A percentile compares a stretch with the other conserved stretches of the same genome.
phyloP scores from a whole-genome alignment of 2,113 vertebrate species.

The Salvelinus alpinus region DNA sequence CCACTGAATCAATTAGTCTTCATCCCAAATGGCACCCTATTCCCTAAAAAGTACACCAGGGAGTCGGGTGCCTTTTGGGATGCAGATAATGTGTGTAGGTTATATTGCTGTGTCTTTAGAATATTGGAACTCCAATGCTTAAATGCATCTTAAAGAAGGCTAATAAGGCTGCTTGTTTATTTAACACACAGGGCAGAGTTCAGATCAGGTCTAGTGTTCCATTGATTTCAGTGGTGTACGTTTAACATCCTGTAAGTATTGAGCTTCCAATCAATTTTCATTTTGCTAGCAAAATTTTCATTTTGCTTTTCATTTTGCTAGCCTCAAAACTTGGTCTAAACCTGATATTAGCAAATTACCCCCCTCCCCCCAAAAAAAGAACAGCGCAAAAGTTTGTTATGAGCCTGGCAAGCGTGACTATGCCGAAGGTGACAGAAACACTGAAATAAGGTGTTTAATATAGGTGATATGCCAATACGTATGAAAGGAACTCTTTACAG shows the following conservation, averaged over 20 bases:
- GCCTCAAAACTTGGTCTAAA: background rate
- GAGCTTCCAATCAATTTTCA: background rate
- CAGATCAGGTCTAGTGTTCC: background rate
- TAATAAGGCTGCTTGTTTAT: background rate
- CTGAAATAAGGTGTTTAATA: no score
- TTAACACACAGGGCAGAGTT: background rate
- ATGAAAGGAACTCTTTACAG: slow-evolving; percentile 10
- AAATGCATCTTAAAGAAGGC: background rate
- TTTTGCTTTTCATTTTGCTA: background rate
- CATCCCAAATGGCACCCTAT: background rate
- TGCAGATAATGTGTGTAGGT: no score
- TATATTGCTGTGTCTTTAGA: background rate
- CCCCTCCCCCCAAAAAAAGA: no score
- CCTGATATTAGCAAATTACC: background rate
- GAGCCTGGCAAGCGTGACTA: no score
- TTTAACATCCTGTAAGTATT: background rate
- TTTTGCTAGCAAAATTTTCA: background rate
- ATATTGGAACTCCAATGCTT: background rate
- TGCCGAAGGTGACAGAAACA: no score
- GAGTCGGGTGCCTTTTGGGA: no score
- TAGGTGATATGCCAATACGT: no score
- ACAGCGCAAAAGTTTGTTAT: background rate
- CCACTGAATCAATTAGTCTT: background rate
- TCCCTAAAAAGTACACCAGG: background rate
- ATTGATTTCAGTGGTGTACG: background rate